Evolutionary conservation across 2,888 invertebrate genomes (phyloP).

Genomic region (Sesia bembeciformis): DNA sequence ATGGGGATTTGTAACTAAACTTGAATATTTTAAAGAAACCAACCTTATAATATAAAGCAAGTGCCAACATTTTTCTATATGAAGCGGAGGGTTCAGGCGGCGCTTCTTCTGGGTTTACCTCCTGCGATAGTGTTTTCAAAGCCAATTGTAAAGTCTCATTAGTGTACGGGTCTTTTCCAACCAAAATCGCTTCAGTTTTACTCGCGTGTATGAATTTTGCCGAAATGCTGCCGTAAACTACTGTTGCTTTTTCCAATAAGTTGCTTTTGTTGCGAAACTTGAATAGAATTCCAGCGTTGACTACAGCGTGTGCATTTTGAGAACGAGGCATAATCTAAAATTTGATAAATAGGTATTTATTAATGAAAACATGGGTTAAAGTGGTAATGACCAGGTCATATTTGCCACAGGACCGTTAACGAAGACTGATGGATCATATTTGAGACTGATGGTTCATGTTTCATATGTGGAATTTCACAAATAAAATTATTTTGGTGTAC

Average conservation of each 20-base stretch:
- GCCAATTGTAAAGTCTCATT: conserved; percentile 63
- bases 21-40: background rate
- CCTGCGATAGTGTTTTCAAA: conserved; percentile 63
- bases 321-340: conserved; percentile 82
- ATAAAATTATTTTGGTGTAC: no score
- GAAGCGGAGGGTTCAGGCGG: conserved; percentile 75
- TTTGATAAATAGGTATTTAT: no score
- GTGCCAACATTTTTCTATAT: conserved; percentile 76
- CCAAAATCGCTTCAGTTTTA: conserved; percentile 66
- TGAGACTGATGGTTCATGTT: no score
- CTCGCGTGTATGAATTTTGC: conserved; percentile 73
- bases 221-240: conserved; percentile 63
- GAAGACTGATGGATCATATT: no score
- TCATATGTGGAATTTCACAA: no score
- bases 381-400: no score
- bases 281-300: conserved; percentile 83
- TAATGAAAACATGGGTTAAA: no score
- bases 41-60: conserved; percentile 80
- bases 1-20: no score
- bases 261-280: conserved; percentile 64
- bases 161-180: conserved; percentile 63
- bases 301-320: conserved; percentile 85
- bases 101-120: conserved; percentile 72
- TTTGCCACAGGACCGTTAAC: no score
- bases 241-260: conserved; percentile 39